Base-by-base conservation (phyloP, 2,888 invertebrate species). In the Eremobia ochroleuca region DNA sequence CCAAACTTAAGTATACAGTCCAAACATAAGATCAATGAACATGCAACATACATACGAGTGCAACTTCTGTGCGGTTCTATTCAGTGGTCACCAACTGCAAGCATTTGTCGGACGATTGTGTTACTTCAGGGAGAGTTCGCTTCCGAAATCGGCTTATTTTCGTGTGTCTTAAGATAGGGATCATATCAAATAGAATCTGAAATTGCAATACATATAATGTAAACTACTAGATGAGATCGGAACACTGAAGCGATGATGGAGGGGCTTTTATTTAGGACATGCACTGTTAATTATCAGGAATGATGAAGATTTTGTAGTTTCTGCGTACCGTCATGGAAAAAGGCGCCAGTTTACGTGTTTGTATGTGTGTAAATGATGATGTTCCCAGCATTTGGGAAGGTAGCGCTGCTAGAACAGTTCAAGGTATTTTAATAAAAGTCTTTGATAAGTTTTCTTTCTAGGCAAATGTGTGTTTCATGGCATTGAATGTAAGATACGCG, bases 61-160 rank as follows among this genome's bases (percentile, higher is more conserved):
- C 5, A 34, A 34, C 71, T 81, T 72, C 64, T 77, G 66, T 21
- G 18, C 34, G 9, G 59, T 46, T 28, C 18, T 58, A 2, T 28
- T 0, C 1, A 28, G 25, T 76, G 76, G 43, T 31, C 46, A 13
- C 25, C 15, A 74, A 15, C 46, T 31, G 15, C 21, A 13, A 64
- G 28, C 61, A 2, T 34, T 80, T 69, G 77, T 64, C 34, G 49
- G 52, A 37, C 31, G 64, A 83, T 68, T 76, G 59, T 79, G 68
- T 79, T 34, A 55, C 49, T 68, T 37, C 40, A 49, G 49, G 64
- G 75, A 78, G 85, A 81, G 77, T 73, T 81, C 61, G 55, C 75
- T 77, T 73, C 61, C 80, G 64, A 76, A 77, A 77, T 76, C 74
- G 65, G 74, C 84, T 79, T 84, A 86, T 82, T 82, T 85, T 74